Evolutionary conservation across 1,140 invertebrate genomes (phyloP), one percentile per base, ranked within the genome.

Genomic region (Drosophila lacertosa): DNA sequence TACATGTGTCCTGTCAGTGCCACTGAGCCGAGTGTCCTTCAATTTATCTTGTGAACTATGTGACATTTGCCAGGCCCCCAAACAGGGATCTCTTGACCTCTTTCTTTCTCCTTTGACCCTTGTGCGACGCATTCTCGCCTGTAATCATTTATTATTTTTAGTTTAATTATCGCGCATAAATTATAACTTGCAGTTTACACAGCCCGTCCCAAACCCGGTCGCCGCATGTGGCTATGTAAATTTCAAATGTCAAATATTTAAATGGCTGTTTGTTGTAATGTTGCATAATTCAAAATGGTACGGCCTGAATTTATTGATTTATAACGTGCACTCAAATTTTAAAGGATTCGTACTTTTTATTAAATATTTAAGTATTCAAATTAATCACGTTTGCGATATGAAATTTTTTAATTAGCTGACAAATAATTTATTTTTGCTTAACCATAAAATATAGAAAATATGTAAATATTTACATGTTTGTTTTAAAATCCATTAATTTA

Each of bases 71-170:
- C 18, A 11, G 10, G 9, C 22, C 10, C 47, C 22, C 10, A 35
- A 10, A 7, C 18, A 6, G 6, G 26, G 7, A 3, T 26, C 24
- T 2, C 2, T 26, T n/a, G n/a, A n/a, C n/a, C 24, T 26, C 32
- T 16, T 26, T 32, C 35, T 37, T 13, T 29, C 5, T 35, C 26
- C 15, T 73, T 68, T 74, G 63, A 16, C 39, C 29, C 37, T 53
- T 62, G 40, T 16, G 42, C 20, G 9, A 40, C n/a, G 9, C 44
- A 57, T 69, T 72, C 22, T 33, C 9, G 35, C 37, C 33, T 57
- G 70, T 44, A 33, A 69, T 69, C 59, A 60, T 67, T 37, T 65
- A 76, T 76, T 64, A 69, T 69, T 74, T 74, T 74, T 69, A 64
- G 54, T 74, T 69, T 69, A 77, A 74, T 74, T 77, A 64, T 39